Percentiles rank a stretch among this genome's conserved stretches.
phyloP scores from a whole-genome alignment of 2,888 invertebrate genomes.

The Cerceris rybyensis region DNA sequence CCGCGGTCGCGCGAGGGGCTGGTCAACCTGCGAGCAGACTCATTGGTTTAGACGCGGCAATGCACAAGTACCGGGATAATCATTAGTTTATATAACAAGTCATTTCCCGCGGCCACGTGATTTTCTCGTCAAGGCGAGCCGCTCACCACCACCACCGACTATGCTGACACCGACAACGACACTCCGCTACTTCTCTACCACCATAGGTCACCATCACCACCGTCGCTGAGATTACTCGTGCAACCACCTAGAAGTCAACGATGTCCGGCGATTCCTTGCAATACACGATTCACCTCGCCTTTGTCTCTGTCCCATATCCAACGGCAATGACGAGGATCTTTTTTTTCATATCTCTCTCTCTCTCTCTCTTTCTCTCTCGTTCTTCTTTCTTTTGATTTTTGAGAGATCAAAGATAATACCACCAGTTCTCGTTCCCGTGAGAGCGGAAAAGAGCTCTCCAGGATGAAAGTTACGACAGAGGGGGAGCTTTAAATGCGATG shows the following conservation, averaged over 20 bases:
- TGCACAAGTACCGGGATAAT: conserved; percentile 73
- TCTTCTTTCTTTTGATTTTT: no score
- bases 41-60: conserved; percentile 67
- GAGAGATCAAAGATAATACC: no score
- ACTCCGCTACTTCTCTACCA: conserved; percentile 51
- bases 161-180: conserved; percentile 10
- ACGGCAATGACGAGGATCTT: no score
- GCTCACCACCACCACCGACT: conserved; percentile 72
- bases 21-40: conserved; percentile 44
- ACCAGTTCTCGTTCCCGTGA: neutral
- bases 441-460: neutral
- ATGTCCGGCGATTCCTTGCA: neutral
- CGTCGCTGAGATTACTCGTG: conserved; percentile 11
- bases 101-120: conserved; percentile 81
- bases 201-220: conserved; percentile 58
- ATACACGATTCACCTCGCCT: neutral
- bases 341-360: no score
- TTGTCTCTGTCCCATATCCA: neutral
- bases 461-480: no score
- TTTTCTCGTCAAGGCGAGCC: conserved; percentile 80
- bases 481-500: no score
- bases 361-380: no score
- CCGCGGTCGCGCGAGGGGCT: conserved; percentile 4
- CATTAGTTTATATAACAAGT: conserved; percentile 81
- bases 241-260: conserved; percentile 19